Evolutionary conservation across 2,888 invertebrate genomes (phyloP).

Genomic region (Odontocolon sp.): DNA sequence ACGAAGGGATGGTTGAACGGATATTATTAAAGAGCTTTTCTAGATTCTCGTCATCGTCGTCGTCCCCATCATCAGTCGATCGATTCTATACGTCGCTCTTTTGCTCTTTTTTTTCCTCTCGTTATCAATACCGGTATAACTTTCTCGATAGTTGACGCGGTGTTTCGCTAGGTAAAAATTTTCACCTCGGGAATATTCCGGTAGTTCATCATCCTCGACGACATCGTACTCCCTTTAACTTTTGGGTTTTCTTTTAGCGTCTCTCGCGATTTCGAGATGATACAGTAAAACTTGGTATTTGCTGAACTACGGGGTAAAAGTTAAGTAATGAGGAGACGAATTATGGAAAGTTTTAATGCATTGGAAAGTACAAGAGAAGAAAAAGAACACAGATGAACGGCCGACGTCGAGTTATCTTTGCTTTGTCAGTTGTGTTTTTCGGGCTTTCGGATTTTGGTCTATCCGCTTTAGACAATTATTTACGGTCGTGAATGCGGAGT

Average conservation of each 20-base stretch:
- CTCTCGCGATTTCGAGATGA: too few species aligned
- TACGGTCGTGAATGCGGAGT: background rate
- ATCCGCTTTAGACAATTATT: constrained; percentile 30
- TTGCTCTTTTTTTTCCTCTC: background rate
- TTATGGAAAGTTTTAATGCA: too few species aligned
- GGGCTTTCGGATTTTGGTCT: constrained; percentile 2
- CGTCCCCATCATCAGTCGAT: background rate
- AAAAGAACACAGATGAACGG: too few species aligned
- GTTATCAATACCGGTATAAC: background rate
- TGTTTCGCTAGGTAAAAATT: background rate
- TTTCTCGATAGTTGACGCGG: background rate
- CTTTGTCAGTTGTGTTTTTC: background rate
- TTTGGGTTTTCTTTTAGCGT: too few species aligned
- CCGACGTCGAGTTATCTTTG: too few species aligned
- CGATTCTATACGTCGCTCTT: background rate
- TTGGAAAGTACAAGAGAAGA: too few species aligned
- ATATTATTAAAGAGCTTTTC: constrained; percentile 31
- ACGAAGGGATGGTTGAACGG: constrained; percentile 13
- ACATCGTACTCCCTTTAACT: background rate
- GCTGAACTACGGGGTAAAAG: too few species aligned
- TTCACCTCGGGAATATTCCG: constrained; percentile 13
- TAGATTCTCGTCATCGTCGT: background rate
- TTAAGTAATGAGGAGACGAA: too few species aligned
- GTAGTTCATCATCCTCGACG: constrained; percentile 18
- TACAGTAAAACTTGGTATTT: too few species aligned